Conservation (phyloP, 2,888 invertebrate genomes). For the Diplazon laetatorius region DNA sequence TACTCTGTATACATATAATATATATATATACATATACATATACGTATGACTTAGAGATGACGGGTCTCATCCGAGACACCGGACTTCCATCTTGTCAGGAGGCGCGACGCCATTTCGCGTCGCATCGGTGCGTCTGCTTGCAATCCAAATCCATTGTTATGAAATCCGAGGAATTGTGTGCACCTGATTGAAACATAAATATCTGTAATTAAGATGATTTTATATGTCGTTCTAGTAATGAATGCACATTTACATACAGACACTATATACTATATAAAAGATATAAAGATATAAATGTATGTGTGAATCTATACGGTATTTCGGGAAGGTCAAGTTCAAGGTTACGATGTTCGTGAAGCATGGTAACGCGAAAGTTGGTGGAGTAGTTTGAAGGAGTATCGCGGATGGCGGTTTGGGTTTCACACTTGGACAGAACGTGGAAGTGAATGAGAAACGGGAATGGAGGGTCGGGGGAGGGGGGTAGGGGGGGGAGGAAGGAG, state of each 20-base stretch:
- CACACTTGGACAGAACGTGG: slow-evolving; percentile 31
- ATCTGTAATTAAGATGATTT: background rate
- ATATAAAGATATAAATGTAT: background rate
- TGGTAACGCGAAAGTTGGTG: background rate
- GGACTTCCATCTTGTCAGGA: slow-evolving; percentile 21
- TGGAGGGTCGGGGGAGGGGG: background rate
- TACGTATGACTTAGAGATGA: too few species aligned
- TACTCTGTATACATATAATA: too few species aligned
- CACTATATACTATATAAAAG: too few species aligned
- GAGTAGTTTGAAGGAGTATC: slow-evolving; percentile 22
- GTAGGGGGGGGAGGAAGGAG: slow-evolving; percentile 12
- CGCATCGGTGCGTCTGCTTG: background rate
- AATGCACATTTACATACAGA: too few species aligned
- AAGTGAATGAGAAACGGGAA: slow-evolving; percentile 3
- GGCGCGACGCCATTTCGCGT: slow-evolving; percentile 4
- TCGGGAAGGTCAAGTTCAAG: slow-evolving; percentile 22
- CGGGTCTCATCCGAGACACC: background rate
- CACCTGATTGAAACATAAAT: too few species aligned
- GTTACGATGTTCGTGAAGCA: slow-evolving; percentile 23
- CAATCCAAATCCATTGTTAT: slow-evolving; percentile 1
- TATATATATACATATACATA: too few species aligned
- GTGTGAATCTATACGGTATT: slow-evolving; percentile 9
- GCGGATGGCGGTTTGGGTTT: slow-evolving; percentile 21
- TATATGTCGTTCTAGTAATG: too few species aligned
- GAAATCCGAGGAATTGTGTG: background rate